These are phyloP conservation scores for Popillia japonica DNA, from an alignment of 1,140 invertebrate genomes.

Conservation along the genomic window DNA sequence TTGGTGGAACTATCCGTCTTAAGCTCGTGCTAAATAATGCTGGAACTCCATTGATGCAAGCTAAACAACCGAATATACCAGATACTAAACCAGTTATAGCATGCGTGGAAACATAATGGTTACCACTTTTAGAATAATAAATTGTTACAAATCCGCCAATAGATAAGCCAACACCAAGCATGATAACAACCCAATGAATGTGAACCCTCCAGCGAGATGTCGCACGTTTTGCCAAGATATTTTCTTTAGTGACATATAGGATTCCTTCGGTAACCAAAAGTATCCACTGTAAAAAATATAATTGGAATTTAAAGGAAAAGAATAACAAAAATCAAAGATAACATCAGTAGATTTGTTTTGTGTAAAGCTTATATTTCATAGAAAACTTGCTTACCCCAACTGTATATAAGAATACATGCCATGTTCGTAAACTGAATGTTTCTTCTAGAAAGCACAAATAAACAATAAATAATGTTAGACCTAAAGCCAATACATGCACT, in stretches of 20 bases:
- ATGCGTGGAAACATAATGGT: slow-evolving; percentile 34
- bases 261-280: slow-evolving; percentile 19
- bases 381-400: slow-evolving; percentile 10
- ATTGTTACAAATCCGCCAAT: slow-evolving; percentile 35
- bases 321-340: too few species aligned
- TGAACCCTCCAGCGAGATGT: neutral
- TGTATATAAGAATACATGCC: slow-evolving; percentile 37
- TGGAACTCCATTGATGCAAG: slow-evolving; percentile 26
- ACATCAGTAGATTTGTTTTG: too few species aligned
- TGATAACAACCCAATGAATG: slow-evolving; percentile 14
- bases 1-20: slow-evolving; percentile 2
- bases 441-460: slow-evolving; percentile 17
- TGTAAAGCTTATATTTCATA: neutral
- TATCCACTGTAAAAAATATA: slow-evolving; percentile 28
- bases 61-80: neutral
- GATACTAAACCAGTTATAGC: slow-evolving; percentile 23
- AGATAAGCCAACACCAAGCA: slow-evolving; percentile 21
- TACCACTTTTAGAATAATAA: slow-evolving; percentile 2
- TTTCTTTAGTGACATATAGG: slow-evolving; percentile 19
- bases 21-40: slow-evolving; percentile 26
- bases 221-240: slow-evolving; percentile 30
- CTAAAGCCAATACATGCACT: neutral
- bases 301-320: neutral
- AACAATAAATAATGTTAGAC: slow-evolving; percentile 12
- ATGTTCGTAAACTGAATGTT: neutral